Evolutionary conservation across 2,888 invertebrate species (phyloP).

Genomic region (Melanostoma mellinum): DNA sequence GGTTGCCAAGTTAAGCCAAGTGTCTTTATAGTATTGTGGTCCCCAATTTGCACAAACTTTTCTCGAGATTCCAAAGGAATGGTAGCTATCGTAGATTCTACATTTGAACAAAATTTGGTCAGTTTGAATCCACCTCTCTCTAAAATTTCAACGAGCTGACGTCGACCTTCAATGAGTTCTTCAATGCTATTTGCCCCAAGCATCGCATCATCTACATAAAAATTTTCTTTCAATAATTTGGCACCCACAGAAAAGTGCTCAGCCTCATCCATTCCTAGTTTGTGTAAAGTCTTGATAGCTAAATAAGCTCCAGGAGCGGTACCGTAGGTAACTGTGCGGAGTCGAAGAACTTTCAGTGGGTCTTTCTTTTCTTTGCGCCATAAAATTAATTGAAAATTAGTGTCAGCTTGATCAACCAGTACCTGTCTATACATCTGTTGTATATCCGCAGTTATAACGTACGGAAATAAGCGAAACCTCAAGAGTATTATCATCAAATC

Average conservation of each 20-base stretch:
- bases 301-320: too few species aligned
- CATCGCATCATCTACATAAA: slow-evolving; percentile 16
- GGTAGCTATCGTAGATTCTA: not conserved
- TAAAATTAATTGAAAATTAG: too few species aligned
- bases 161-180: slow-evolving; percentile 1
- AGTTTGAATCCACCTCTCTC: not conserved
- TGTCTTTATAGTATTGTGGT: slow-evolving; percentile 3
- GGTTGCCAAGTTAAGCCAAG: slow-evolving; percentile 1
- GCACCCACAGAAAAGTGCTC: not conserved
- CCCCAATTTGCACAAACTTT: slow-evolving; percentile 12
- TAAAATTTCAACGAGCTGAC: not conserved
- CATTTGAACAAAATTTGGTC: slow-evolving; percentile 6
- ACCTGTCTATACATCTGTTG: not conserved
- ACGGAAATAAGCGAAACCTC: not conserved
- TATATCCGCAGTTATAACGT: not conserved
- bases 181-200: slow-evolving; percentile 6
- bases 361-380: too few species aligned
- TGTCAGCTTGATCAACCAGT: too few species aligned
- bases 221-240: not conserved
- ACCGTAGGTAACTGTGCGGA: too few species aligned
- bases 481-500: slow-evolving; percentile 19
- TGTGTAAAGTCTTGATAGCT: too few species aligned
- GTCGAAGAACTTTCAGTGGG: too few species aligned
- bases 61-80: slow-evolving; percentile 7
- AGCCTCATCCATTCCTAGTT: not conserved